phyloP scores from a whole-genome alignment of 1,140 invertebrate species.

The Goniozus legneri region DNA sequence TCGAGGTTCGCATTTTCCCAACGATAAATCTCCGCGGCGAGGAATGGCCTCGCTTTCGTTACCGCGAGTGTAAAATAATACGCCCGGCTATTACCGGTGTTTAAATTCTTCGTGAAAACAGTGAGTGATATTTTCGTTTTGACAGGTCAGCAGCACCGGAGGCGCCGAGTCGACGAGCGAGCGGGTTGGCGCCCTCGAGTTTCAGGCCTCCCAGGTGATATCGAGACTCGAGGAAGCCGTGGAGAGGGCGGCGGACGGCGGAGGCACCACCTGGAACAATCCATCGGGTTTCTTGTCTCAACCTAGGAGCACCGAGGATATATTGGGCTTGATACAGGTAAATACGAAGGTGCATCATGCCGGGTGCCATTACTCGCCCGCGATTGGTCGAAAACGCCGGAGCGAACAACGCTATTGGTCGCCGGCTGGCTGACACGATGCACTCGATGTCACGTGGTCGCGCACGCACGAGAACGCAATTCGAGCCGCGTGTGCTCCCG shows the following conservation, averaged over 20 bases:
- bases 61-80: not conserved
- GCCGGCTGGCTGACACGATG: too few relatives aligned
- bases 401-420: too few relatives aligned
- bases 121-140: slow-evolving; percentile 32
- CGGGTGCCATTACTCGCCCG: slow-evolving; percentile 14
- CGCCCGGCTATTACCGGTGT: not conserved
- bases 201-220: slow-evolving; percentile 66
- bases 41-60: not conserved
- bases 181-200: slow-evolving; percentile 58
- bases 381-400: slow-evolving; percentile 14
- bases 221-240: slow-evolving; percentile 63
- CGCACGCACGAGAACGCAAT: too few relatives aligned
- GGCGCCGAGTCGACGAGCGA: slow-evolving; percentile 14
- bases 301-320: slow-evolving; percentile 43
- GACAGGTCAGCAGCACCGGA: slow-evolving; percentile 47
- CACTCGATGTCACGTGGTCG: too few relatives aligned
- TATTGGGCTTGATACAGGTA: slow-evolving; percentile 51
- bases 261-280: slow-evolving; percentile 51
- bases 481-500: too few relatives aligned
- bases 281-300: slow-evolving; percentile 46
- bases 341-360: slow-evolving; percentile 9
- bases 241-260: slow-evolving; percentile 51
- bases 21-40: too few relatives aligned
- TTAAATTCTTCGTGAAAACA: not conserved
- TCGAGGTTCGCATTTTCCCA: slow-evolving; percentile 45